Base-by-base conservation (phyloP, 2,797 vertebrate species). In the Manis javanica region DNA sequence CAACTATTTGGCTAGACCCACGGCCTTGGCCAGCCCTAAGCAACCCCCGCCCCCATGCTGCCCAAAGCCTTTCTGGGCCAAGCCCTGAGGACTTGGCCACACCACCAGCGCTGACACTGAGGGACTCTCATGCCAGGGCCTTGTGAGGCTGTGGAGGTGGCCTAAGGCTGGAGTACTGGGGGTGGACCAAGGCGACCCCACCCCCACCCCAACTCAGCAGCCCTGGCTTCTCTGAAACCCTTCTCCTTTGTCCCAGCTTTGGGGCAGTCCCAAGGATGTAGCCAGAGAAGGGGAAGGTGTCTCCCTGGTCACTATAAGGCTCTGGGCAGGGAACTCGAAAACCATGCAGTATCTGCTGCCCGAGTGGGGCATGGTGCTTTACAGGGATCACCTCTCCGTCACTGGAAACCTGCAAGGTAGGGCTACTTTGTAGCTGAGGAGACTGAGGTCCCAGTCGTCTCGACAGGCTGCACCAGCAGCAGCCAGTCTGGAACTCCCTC, bases 361-460 rank as follows among this genome's bases (percentile, higher is more conserved):
- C 24, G 34, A 74, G 26, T 19, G 29, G 51, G 63, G 16, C 92
- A 46, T 9, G 24, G 57, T 34, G 87, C 93, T 92, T 79, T 61
- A 59, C 39, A 69, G 63, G 71, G 37, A 57, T 23, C 42, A 37
- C 51, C 82, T 74, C 37, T 34, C 34, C 15, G 57, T 51, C 79
- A 9, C 42, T 19, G 39, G 53, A 91, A 55, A 74, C 34, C 78
- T 74, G 71, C 37, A 61, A 90, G 26, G 21, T 31, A 26, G 49
- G 86, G 37, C n/a, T 37, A 57, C 42, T 94, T 77, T 49, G 71
- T 51, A 83, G 90, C 7, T 63, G 74, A 94, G 68, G 71, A 96
- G 86, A 37, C n/a, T 14, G 37, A 86, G 31, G 57, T 83, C 42
- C 13, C 16, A 12, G 90, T 63, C 49, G 42, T 49, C 66, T 11